Evolutionary conservation across 35 echinoderm and acorn worm genomes (phyloP).

Genomic region (Stichopus chloronotus): DNA sequence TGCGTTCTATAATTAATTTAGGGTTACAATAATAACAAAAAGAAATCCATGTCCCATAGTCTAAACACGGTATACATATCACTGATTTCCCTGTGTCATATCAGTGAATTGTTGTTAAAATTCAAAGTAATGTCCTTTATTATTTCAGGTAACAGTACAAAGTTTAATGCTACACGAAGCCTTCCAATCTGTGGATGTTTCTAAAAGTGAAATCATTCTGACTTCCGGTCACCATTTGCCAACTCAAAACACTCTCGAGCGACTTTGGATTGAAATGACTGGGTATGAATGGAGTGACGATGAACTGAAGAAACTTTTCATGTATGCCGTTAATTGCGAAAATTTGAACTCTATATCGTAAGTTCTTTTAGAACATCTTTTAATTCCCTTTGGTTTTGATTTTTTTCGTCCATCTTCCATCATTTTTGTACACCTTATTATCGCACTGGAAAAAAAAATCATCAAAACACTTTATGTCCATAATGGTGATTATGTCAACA

Average conservation of each 20-base stretch:
- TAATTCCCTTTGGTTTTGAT: background rate
- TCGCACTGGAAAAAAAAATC: background rate
- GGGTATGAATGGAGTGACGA: background rate
- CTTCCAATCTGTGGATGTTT: background rate
- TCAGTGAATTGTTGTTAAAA: too few relatives aligned
- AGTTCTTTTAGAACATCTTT: background rate
- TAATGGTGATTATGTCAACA: background rate
- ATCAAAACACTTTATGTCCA: background rate
- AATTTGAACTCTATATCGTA: background rate
- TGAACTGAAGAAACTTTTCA: background rate
- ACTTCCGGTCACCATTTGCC: background rate
- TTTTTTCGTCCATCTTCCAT: background rate
- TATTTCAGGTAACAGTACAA: background rate
- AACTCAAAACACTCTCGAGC: background rate
- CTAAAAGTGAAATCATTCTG: background rate
- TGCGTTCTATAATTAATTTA: too few relatives aligned
- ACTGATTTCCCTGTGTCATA: too few relatives aligned
- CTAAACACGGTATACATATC: too few relatives aligned
- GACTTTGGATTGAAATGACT: constrained; percentile 5
- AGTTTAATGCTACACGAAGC: constrained; percentile 1
- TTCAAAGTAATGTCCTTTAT: too few relatives aligned
- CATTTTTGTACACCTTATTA: background rate
- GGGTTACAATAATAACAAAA: background rate
- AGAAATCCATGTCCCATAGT: too few relatives aligned
- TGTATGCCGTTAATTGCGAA: background rate